These are phyloP conservation scores for Cepaea nemoralis DNA, from an alignment of 1,140 invertebrate genomes.

Conservation along the genomic window DNA sequence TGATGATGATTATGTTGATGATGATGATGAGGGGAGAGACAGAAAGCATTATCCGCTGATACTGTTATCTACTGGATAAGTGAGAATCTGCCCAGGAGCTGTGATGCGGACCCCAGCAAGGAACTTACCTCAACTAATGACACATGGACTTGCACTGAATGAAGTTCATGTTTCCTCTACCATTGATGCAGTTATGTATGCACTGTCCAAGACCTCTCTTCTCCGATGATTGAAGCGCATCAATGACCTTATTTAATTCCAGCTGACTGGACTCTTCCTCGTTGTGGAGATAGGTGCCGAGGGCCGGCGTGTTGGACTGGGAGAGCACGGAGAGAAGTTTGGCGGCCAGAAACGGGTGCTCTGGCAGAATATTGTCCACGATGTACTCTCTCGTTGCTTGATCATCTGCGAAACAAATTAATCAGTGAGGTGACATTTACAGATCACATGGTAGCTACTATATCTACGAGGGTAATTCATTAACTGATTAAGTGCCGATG, in stretches of 20 bases:
- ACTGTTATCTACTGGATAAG: too few relatives aligned
- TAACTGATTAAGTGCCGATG: too few relatives aligned
- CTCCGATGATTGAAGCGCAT: neutral
- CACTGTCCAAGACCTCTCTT: conserved; percentile 50
- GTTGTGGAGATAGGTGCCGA: neutral
- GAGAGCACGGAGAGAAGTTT: neutral
- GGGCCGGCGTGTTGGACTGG: neutral
- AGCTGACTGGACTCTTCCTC: neutral
- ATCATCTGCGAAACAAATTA: neutral
- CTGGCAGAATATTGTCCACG: neutral
- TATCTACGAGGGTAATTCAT: too few relatives aligned
- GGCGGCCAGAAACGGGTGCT: neutral
- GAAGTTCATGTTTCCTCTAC: conserved; percentile 47
- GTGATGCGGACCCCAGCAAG: too few relatives aligned
- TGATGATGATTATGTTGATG: too few relatives aligned
- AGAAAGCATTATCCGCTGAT: too few relatives aligned
- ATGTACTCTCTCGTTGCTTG: neutral
- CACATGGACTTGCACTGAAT: conserved; percentile 58
- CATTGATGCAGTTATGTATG: conserved; percentile 49
- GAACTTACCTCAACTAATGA: conserved; percentile 31
- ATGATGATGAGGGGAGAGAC: too few relatives aligned
- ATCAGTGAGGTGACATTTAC: too few relatives aligned
- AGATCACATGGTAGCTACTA: too few relatives aligned
- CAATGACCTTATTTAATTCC: neutral
- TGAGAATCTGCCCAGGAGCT: too few relatives aligned